Percentiles rank a stretch among this genome's conserved stretches.
Evolutionary conservation across 2,113 vertebrate genomes (phyloP).

Genomic region (Morphnarchus princeps): DNA sequence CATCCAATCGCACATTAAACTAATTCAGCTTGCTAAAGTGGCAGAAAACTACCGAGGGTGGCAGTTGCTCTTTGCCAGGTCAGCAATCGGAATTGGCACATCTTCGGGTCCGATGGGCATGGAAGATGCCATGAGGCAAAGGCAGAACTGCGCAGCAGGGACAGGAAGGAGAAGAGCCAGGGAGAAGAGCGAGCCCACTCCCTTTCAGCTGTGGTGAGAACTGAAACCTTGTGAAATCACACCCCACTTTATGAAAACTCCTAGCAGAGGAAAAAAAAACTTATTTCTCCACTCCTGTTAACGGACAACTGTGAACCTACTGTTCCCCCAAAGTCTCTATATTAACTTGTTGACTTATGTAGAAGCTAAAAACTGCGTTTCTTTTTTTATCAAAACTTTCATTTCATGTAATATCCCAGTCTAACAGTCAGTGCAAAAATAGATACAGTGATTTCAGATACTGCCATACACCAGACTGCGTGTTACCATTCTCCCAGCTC

Average conservation of each 20-base stretch:
- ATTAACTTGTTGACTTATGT: neutral
- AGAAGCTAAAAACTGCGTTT: neutral
- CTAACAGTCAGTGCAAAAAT: conserved; percentile 16
- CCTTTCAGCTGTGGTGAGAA: neutral
- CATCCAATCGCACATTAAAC: neutral
- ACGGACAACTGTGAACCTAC: neutral
- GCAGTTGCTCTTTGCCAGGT: neutral
- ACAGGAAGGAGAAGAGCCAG: neutral
- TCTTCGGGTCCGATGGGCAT: neutral
- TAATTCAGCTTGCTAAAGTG: neutral
- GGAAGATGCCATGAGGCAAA: neutral
- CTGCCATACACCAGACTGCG: neutral
- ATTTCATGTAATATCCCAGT: neutral
- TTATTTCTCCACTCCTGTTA: neutral
- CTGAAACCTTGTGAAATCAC: conserved; percentile 5
- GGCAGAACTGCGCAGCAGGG: neutral
- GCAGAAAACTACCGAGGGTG: neutral
- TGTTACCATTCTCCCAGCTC: neutral
- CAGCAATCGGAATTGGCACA: neutral
- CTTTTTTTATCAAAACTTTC: neutral
- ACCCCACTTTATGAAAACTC: neutral
- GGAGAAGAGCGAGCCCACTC: neutral
- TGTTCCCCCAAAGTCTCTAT: neutral
- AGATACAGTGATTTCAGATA: neutral
- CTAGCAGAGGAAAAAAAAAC: neutral